A percentile compares a stretch with the other conserved stretches of the same genome.
phyloP scores from a whole-genome alignment of 2,797 vertebrate genomes.

The Phataginus tricuspis region DNA sequence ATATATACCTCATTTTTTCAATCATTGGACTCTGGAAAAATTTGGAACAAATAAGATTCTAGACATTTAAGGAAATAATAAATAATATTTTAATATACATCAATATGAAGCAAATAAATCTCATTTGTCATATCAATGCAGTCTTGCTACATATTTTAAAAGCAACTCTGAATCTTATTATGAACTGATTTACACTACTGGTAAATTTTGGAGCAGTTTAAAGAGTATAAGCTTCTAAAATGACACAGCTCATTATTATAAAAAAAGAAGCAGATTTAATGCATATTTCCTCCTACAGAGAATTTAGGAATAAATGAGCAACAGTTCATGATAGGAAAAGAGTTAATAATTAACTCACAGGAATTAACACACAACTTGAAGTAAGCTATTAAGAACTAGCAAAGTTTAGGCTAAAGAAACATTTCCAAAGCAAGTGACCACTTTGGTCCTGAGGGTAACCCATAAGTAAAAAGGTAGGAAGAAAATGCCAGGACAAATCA shows the following conservation, averaged over 20 bases:
- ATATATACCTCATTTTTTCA: background rate
- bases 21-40: constrained; percentile 36
- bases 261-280: constrained; percentile 85
- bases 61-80: background rate
- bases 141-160: constrained; percentile 90
- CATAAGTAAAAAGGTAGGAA: constrained; percentile 80
- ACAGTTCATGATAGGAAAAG: constrained; percentile 83
- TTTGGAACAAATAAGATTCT: constrained; percentile 52
- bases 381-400: constrained; percentile 74
- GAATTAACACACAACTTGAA: constrained; percentile 67
- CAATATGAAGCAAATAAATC: constrained; percentile 82
- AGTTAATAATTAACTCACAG: constrained; percentile 84
- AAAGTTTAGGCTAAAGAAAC: constrained; percentile 80
- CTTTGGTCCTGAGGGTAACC: constrained; percentile 86
- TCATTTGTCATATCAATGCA: constrained; percentile 89
- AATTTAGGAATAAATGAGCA: constrained; percentile 83
- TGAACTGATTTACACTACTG: constrained; percentile 93
- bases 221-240: constrained; percentile 93
- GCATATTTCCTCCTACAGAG: constrained; percentile 86
- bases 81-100: constrained; percentile 58
- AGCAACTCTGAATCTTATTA: constrained; percentile 93
- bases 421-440: constrained; percentile 80
- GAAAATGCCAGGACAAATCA: constrained; percentile 76
- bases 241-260: constrained; percentile 91
- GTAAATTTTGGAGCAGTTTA: constrained; percentile 91